Conservation (phyloP, 2,888 invertebrate genomes). For the Cephus spinipes region DNA sequence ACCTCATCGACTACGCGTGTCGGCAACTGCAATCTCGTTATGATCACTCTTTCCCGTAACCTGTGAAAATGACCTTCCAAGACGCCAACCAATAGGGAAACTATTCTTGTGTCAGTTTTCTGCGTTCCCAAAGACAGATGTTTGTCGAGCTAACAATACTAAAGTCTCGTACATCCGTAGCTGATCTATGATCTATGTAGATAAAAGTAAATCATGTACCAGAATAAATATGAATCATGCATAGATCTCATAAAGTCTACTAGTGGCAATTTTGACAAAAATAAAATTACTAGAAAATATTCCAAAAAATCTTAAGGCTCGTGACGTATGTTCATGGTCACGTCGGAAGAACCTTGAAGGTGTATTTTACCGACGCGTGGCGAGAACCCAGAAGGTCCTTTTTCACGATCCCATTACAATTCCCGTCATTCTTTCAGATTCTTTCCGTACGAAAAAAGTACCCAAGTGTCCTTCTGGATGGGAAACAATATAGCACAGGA, state of each 20-base stretch:
- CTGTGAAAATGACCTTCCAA: neutral
- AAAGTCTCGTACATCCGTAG: neutral
- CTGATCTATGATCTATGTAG: neutral
- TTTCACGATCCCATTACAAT: neutral
- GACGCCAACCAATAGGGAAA: neutral
- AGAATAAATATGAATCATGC: neutral
- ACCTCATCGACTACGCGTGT: conserved; percentile 15
- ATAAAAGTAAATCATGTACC: neutral
- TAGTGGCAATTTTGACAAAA: neutral
- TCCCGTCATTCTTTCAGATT: neutral
- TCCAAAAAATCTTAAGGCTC: neutral
- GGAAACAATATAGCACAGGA: neutral
- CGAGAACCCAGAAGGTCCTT: neutral
- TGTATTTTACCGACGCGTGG: neutral
- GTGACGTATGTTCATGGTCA: neutral
- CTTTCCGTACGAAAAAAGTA: neutral
- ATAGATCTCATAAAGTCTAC: neutral
- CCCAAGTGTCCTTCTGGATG: neutral
- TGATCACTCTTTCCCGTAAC: neutral
- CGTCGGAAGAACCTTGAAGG: neutral
- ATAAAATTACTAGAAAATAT: neutral
- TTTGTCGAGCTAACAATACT: neutral
- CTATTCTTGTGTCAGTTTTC: neutral
- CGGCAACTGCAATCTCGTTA: neutral
- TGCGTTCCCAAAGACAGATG: neutral